Conservation (phyloP, 2,888 invertebrate species). For the Holacanthella duospinosa region DNA sequence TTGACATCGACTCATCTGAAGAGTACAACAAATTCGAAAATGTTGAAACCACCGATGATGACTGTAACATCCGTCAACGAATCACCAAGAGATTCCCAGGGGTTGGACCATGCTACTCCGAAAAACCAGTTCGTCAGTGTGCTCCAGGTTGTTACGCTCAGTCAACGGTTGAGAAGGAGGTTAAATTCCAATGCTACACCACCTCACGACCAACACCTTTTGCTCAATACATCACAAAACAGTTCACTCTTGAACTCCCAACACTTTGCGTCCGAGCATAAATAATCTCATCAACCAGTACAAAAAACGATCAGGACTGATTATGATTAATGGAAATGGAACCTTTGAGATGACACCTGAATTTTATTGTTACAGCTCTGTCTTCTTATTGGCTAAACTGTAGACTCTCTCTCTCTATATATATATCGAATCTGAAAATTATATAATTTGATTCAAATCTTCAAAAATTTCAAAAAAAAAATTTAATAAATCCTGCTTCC, state of each 20-base stretch:
- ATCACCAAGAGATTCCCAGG: conserved; percentile 1
- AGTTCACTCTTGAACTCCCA: neutral
- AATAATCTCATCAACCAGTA: no score
- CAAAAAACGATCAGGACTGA: no score
- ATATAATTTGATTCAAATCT: neutral
- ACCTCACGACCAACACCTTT: no score
- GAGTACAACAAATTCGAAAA: neutral
- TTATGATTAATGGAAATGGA: neutral
- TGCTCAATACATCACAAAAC: neutral
- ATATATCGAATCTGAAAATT: neutral
- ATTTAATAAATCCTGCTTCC: neutral
- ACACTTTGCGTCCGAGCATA: neutral
- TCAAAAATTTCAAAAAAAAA: neutral
- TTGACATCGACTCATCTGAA: neutral
- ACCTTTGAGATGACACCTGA: neutral
- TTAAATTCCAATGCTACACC: neutral
- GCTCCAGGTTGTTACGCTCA: neutral
- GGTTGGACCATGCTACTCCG: neutral
- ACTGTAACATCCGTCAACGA: neutral
- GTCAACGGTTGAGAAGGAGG: neutral
- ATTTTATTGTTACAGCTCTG: neutral
- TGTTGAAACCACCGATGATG: neutral
- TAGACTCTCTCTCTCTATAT: no score
- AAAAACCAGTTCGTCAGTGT: neutral
- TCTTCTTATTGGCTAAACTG: neutral